Evolutionary conservation across 2,113 vertebrate genomes (phyloP).

Genomic region (Chelonoidis abingdonii): DNA sequence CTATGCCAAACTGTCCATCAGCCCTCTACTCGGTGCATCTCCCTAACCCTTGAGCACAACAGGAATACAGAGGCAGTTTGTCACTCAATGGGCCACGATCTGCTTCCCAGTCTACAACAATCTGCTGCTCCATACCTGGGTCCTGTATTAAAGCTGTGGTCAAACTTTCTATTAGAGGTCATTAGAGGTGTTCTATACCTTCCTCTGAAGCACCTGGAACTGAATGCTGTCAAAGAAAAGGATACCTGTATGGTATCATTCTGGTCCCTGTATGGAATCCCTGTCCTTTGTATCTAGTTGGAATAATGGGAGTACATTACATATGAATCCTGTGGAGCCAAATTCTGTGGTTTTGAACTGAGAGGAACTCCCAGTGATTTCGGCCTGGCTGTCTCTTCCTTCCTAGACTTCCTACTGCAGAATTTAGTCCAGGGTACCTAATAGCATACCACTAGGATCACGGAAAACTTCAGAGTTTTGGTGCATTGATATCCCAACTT

Average conservation of each 20-base stretch:
- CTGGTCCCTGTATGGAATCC: neutral
- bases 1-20: neutral
- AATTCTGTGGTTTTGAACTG: neutral
- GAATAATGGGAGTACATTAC: neutral
- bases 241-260: neutral
- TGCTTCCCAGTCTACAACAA: neutral
- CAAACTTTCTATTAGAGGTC: neutral
- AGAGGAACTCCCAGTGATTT: neutral
- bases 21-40: neutral
- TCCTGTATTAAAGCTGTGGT: neutral
- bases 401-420: neutral
- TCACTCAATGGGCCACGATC: neutral
- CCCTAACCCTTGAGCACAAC: neutral
- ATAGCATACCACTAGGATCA: neutral
- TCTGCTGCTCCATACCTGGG: neutral
- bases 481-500: neutral
- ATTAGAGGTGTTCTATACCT: neutral
- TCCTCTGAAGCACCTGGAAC: neutral
- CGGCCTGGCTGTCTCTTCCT: neutral
- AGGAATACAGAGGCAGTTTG: neutral
- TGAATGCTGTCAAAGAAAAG: neutral
- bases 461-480: neutral
- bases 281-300: neutral
- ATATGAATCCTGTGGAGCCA: neutral
- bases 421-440: neutral